Conservation (phyloP, 2,888 invertebrate genomes). For the Timandra comae region DNA sequence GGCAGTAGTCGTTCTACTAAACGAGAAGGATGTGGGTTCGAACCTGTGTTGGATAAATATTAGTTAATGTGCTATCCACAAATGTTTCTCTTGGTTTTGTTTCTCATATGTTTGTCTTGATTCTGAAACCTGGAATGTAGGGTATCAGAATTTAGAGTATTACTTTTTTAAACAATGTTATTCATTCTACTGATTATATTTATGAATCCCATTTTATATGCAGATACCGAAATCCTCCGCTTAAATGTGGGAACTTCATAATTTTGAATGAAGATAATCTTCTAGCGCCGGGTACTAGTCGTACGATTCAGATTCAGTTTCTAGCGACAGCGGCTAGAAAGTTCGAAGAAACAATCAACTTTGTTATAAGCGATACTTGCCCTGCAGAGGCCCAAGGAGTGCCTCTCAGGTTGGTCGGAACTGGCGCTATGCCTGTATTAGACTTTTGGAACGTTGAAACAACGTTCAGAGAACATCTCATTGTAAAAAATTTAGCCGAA, state of each 20-base stretch:
- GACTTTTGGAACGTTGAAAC: constrained; percentile 75
- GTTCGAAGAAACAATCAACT: constrained; percentile 61
- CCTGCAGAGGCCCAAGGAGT: constrained; percentile 70
- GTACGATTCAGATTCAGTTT: constrained; percentile 60
- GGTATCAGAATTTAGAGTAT: too few relatives aligned
- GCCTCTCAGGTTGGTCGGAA: constrained; percentile 63
- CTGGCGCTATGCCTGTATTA: constrained; percentile 74
- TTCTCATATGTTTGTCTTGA: too few relatives aligned
- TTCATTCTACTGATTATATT: too few relatives aligned
- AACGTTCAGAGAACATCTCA: constrained; percentile 78
- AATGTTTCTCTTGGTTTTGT: too few relatives aligned
- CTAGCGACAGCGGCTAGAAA: constrained; percentile 45
- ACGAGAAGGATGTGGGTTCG: too few relatives aligned
- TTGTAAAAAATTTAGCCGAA: constrained; percentile 70
- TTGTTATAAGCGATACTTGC: constrained; percentile 65
- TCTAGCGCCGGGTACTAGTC: constrained; percentile 61
- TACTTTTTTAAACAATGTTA: too few relatives aligned
- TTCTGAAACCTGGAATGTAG: too few relatives aligned
- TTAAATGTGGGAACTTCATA: constrained; percentile 63
- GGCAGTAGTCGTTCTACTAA: too few relatives aligned
- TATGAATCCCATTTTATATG: too few relatives aligned
- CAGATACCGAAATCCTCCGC: constrained; percentile 56
- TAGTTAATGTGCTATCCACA: too few relatives aligned
- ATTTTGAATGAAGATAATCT: constrained; percentile 64
- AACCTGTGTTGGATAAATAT: too few relatives aligned